These are phyloP conservation scores for Melanotaenia nigrans DNA, from an alignment of 2,797 vertebrate species.

Conservation along the genomic window DNA sequence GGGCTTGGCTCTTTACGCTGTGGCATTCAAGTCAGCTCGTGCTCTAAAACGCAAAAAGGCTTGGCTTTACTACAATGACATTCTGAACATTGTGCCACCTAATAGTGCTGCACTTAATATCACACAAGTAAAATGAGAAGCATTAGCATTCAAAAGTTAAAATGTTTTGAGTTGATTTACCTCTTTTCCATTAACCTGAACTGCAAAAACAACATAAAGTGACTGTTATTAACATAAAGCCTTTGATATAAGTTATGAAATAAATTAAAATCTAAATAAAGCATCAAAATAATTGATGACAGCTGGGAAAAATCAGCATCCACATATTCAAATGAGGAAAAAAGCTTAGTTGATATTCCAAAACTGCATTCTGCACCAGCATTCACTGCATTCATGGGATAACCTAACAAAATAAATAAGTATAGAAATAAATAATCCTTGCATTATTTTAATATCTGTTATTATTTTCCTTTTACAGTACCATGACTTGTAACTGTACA, in stretches of 20 bases:
- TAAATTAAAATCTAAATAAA: conserved; percentile 64
- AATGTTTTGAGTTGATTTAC: conserved; percentile 29
- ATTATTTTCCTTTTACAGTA: conserved; percentile 79
- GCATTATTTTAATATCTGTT: conserved; percentile 73
- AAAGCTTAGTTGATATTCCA: conserved; percentile 66
- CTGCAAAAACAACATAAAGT: conserved; percentile 62
- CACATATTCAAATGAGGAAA: conserved; percentile 59
- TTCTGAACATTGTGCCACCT: conserved; percentile 57
- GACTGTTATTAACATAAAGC: conserved; percentile 60
- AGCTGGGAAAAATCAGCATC: conserved; percentile 69
- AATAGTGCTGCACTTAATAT: conserved; percentile 54
- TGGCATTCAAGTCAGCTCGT: conserved; percentile 52
- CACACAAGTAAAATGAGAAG: conserved; percentile 61
- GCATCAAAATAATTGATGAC: conserved; percentile 64
- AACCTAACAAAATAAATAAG: conserved; percentile 77
- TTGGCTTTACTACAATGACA: conserved; percentile 62
- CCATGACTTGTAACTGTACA: conserved; percentile 79
- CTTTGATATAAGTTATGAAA: conserved; percentile 65
- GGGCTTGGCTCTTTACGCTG: conserved; percentile 66
- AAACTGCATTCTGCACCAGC: conserved; percentile 69
- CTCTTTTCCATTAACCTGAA: conserved; percentile 35
- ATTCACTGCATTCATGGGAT: conserved; percentile 76
- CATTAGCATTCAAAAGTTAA: conserved; percentile 57
- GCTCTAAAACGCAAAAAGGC: conserved; percentile 59
- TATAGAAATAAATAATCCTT: conserved; percentile 81